Evolutionary conservation across 2,797 vertebrate genomes (phyloP).

Genomic region (Falco berigora): DNA sequence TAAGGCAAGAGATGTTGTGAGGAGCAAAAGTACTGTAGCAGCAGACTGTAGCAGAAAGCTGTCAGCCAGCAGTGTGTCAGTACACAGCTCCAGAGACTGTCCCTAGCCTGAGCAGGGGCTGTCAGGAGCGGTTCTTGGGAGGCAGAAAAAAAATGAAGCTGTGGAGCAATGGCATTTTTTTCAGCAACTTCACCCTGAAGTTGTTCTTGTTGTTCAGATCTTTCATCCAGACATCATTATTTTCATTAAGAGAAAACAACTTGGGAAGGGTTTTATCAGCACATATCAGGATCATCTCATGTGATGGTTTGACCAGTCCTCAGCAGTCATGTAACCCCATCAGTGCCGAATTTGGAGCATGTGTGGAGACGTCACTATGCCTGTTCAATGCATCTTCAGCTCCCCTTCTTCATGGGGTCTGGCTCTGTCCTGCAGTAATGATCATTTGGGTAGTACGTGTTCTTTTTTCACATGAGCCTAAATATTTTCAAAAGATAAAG

Average conservation of each 20-base stretch:
- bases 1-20: not conserved
- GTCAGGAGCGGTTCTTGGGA: not conserved
- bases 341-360: not conserved
- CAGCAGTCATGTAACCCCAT: not conserved
- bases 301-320: not conserved
- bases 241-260: not conserved
- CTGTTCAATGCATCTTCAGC: not conserved
- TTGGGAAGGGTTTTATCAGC: not conserved
- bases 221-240: not conserved
- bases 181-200: not conserved
- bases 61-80: not conserved
- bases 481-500: not conserved
- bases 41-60: not conserved
- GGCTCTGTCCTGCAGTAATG: not conserved
- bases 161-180: not conserved
- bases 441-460: not conserved
- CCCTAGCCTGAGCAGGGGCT: not conserved
- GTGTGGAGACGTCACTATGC: not conserved
- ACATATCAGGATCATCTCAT: not conserved
- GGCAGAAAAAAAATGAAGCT: not conserved
- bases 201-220: not conserved
- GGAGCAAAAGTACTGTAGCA: not conserved
- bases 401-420: not conserved
- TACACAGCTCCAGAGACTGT: not conserved
- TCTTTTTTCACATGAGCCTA: not conserved